Evolutionary conservation across 2,888 invertebrate genomes (phyloP), one percentile per base, ranked within the genome.

Genomic region (Carcina quercana): DNA sequence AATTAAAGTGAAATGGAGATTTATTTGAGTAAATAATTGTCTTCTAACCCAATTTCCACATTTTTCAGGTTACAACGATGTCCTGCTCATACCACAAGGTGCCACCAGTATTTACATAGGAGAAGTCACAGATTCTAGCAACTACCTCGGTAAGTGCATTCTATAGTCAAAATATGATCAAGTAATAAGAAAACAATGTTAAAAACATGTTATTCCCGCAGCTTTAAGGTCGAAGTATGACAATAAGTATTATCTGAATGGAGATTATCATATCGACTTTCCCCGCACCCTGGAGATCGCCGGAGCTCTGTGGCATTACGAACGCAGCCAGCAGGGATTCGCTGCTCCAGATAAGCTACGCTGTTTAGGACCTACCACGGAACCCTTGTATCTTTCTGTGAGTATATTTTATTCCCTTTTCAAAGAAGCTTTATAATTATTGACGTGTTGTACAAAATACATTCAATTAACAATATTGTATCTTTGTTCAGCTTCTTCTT

Each of bases 181-280:
- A n/a, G n/a, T n/a, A n/a, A n/a, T n/a, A n/a, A n/a, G 24, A n/a
- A 24, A 10, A 15, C 10, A 5, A 14, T 8, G 3, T 25, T 28
- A 6, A n/a, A n/a, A n/a, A n/a, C n/a, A n/a, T n/a, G n/a, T n/a
- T n/a, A n/a, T 37, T 17, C 40, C 68, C 65, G n/a, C 63, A 91
- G 97, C 97, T 3, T 86, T 97, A 28, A 58, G 75, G 36, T 88
- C 96, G 43, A 95, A 95, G 68, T 85, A 89, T 33, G 86, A 90
- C 27, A 93, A 93, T 3, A 87, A 92, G 49, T 98, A 93, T 67
- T 96, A 95, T 63, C 82, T 98, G 30, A 98, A 98, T 71, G 98
- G 98, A 1, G 92, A 96, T 65, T 97, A 95, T 91, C 89, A 93
- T 59, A 96, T 98, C 58, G 95, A 96, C 75, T 95, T 95, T 64